Base-by-base conservation (phyloP, 2,888 invertebrate species). In the Physocephala rufipes region DNA sequence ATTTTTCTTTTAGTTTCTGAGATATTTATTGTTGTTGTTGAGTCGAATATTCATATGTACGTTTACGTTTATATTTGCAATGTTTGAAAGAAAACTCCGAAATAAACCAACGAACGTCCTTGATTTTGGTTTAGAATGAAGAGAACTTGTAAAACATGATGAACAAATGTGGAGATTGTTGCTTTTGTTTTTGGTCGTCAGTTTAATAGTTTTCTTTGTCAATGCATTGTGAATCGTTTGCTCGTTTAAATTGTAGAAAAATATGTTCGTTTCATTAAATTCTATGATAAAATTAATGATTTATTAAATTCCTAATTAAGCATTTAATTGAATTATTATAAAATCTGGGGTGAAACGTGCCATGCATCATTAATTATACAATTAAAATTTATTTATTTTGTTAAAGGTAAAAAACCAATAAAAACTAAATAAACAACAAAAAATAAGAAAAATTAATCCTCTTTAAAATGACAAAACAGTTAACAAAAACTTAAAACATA, bases 321-420 rank as follows among this genome's bases (percentile, higher is more conserved):
- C 53, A 36, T 36, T 21, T 30, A 53, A 55, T 24, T 55, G 30
- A 55, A 55, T 36, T 66, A 55, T 21, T 62, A 49, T 62, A 68
- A 51, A 68, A 68, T 68, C 61, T 68, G 51, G 68, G 62, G 61
- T 62, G 62, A 68, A 68, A 68, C 68, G 68, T 68, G 68, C 68
- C 36, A 7, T 4, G 36, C 36, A 67, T 58, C 24, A 67, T 58
- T 12, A 67, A 51, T 28, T 30, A 15, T 26, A 53, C 21, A 49
- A 21, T 36, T 4, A 19, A 53, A 43, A 30, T 19, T 45, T 58
- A 43, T 15, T 28, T 26, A 47, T 28, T 49, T 2, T 47, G 30
- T 30, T 43, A 55, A 67, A 15, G 47, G 26, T 2, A 21, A 19
- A 45, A 7, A 63, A 63, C n/a, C n/a, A 65, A 7, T 19, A 65